Evolutionary conservation across 1,140 invertebrate species (phyloP).

Genomic region (Andrena cerasifolii): DNA sequence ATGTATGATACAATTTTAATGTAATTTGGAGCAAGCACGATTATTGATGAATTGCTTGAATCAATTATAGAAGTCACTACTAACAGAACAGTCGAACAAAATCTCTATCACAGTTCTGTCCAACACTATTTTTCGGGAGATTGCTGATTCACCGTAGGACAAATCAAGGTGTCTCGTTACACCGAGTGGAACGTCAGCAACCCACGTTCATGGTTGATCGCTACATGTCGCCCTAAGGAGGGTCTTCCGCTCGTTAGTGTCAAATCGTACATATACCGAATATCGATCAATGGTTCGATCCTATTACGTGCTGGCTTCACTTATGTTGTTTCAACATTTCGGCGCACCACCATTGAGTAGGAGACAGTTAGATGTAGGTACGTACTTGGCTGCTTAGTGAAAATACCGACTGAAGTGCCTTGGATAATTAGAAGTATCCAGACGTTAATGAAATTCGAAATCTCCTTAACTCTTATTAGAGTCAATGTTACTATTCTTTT

Average conservation of each 20-base stretch:
- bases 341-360: background rate
- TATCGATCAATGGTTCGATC: constrained; percentile 57
- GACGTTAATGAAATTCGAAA: too few species aligned
- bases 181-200: constrained; percentile 66
- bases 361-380: background rate
- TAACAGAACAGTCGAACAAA: background rate
- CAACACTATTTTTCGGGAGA: constrained; percentile 44
- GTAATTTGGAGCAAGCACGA: constrained; percentile 11
- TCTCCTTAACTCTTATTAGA: too few species aligned
- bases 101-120: background rate
- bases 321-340: background rate
- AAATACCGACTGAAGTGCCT: background rate
- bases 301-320: background rate
- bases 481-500: too few species aligned
- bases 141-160: constrained; percentile 55
- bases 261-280: constrained; percentile 65
- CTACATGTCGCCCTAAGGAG: constrained; percentile 59
- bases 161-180: constrained; percentile 71
- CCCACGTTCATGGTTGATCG: constrained; percentile 68
- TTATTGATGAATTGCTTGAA: constrained; percentile 20
- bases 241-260: constrained; percentile 72
- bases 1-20: too few species aligned
- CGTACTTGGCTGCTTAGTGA: background rate
- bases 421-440: too few species aligned
- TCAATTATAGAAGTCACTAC: background rate